Evolutionary conservation across 2,797 vertebrate genomes (phyloP).

Genomic region (Synanceia verrucosa): DNA sequence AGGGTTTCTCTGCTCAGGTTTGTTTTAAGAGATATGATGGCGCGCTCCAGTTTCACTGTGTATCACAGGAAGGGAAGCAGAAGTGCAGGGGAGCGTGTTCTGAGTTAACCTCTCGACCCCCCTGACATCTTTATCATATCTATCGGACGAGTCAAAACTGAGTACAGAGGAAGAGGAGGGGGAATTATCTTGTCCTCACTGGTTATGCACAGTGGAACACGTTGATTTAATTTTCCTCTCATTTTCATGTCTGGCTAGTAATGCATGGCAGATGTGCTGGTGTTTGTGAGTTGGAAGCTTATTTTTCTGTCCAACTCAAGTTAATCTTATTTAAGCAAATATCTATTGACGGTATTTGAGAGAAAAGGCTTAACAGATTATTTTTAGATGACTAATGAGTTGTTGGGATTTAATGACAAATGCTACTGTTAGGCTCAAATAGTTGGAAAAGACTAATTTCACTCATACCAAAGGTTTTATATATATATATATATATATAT

Average conservation of each 20-base stretch:
- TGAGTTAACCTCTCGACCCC: conserved; percentile 70
- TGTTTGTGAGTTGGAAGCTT: conserved; percentile 50
- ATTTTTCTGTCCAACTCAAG: conserved; percentile 9
- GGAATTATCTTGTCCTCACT: conserved; percentile 60
- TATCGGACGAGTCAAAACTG: conserved; percentile 52
- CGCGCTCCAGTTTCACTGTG: conserved; percentile 44
- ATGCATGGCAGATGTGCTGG: conserved; percentile 73
- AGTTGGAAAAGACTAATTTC: not conserved
- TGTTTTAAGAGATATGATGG: conserved; percentile 54
- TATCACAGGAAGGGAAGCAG: conserved; percentile 1
- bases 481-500: no score
- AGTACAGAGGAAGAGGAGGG: conserved; percentile 26
- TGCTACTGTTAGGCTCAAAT: not conserved
- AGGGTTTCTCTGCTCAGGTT: conserved; percentile 36
- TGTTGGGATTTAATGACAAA: not conserved
- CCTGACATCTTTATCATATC: conserved; percentile 61
- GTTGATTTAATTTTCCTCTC: conserved; percentile 70
- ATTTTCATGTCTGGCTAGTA: conserved; percentile 70
- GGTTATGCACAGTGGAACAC: conserved; percentile 53
- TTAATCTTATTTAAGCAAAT: conserved; percentile 31
- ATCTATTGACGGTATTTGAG: conserved; percentile 15
- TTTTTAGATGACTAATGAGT: not conserved
- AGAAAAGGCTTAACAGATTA: not conserved
- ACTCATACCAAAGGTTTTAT: no score
- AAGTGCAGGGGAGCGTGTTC: conserved; percentile 51